phyloP scores from a whole-genome alignment of 2,113 vertebrate species.

The Parotia lawesii region DNA sequence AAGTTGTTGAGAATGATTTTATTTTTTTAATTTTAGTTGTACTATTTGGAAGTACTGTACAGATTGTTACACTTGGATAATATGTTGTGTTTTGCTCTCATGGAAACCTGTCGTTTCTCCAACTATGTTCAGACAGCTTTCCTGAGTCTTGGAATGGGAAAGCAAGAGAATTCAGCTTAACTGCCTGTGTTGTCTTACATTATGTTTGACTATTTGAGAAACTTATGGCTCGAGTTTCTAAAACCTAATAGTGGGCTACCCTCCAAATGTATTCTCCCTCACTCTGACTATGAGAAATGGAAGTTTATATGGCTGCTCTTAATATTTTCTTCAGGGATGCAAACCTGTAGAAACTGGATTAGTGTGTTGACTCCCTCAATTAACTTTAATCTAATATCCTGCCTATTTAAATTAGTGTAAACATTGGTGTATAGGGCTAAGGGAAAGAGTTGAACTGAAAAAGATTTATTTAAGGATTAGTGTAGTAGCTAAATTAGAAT shows the following conservation, averaged over 20 bases:
- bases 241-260: not conserved
- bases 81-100: not conserved
- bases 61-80: not conserved
- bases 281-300: not conserved
- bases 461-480: slow-evolving; percentile 75
- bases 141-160: not conserved
- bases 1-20: not conserved
- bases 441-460: slow-evolving; percentile 62
- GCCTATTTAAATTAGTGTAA: slow-evolving; percentile 71
- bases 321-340: slow-evolving; percentile 57
- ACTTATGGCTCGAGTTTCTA: not conserved
- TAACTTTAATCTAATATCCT: slow-evolving; percentile 75
- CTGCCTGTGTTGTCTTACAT: not conserved
- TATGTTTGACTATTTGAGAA: not conserved
- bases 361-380: slow-evolving; percentile 70
- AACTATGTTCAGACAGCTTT: not conserved
- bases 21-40: not conserved
- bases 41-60: not conserved
- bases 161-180: not conserved
- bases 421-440: slow-evolving; percentile 62
- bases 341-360: slow-evolving; percentile 65
- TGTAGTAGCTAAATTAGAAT: slow-evolving; percentile 68
- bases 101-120: not conserved
- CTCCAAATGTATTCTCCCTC: slow-evolving; percentile 5
- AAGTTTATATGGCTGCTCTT: slow-evolving; percentile 38